These are phyloP conservation scores for Mythimna pallens DNA, from an alignment of 2,888 invertebrate species.

Conservation along the genomic window DNA sequence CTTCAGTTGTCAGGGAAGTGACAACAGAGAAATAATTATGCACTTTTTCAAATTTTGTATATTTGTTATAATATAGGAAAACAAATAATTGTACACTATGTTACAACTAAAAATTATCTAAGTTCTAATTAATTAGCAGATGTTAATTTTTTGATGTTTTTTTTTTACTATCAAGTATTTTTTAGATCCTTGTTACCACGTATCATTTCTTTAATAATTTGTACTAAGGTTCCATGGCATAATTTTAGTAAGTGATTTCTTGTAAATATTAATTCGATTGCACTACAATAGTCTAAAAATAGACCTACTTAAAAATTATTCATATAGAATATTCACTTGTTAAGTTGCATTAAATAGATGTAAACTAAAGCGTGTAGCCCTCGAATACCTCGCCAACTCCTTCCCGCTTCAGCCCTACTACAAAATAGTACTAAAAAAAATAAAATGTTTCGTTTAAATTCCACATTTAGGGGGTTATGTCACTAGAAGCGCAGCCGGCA, in stretches of 20 bases:
- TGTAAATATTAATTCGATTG: no score
- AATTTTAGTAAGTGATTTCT: no score
- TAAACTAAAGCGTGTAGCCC: background rate
- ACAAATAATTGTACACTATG: no score
- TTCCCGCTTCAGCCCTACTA: constrained; percentile 30
- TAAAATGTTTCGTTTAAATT: constrained; percentile 63
- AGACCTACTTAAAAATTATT: background rate
- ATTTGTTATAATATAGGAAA: no score
- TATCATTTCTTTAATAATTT: no score
- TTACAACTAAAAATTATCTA: no score
- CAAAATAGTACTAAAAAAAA: constrained; percentile 48
- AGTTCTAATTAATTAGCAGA: no score
- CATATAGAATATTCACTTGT: background rate
- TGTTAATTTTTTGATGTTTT: no score
- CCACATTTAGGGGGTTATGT: constrained; percentile 62
- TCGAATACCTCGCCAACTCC: background rate
- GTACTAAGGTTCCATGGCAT: no score
- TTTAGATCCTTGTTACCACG: no score
- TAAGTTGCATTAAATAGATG: constrained; percentile 8
- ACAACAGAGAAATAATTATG: background rate
- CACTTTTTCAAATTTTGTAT: background rate
- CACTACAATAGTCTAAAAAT: no score
- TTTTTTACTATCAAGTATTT: no score
- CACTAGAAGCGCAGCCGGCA: constrained; percentile 66
- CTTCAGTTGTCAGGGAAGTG: background rate